Conservation (phyloP, 2,888 invertebrate genomes). For the Priocnemis perturbator region DNA sequence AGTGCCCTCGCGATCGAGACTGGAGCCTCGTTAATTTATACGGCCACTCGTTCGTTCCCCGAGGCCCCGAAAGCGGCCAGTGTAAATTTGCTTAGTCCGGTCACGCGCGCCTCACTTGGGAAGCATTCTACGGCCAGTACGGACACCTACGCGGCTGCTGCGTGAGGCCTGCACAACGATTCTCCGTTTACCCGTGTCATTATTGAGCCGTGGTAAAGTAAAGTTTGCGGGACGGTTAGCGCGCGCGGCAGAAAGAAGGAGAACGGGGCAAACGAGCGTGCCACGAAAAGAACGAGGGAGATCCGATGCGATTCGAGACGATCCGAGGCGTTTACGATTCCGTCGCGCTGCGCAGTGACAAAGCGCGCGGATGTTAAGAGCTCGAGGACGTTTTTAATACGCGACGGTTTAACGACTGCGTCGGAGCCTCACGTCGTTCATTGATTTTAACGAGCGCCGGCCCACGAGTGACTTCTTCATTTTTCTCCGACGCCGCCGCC, state of each 20-base stretch:
- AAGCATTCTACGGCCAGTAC: constrained; percentile 41
- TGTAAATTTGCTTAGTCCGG: constrained; percentile 62
- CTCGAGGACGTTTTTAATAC: too few relatives aligned
- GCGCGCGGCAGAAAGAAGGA: constrained; percentile 32
- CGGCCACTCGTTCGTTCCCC: constrained; percentile 42
- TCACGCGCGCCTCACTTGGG: constrained; percentile 60
- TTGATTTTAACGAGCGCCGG: too few relatives aligned
- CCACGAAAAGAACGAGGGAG: constrained; percentile 22
- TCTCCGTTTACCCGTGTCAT: constrained; percentile 63
- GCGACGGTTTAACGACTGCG: too few relatives aligned
- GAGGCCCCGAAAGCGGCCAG: constrained; percentile 49
- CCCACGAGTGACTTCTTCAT: too few relatives aligned
- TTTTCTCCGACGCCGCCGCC: too few relatives aligned
- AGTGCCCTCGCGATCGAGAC: neutral
- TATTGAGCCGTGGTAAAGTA: constrained; percentile 52
- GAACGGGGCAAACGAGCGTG: constrained; percentile 34
- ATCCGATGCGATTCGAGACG: neutral
- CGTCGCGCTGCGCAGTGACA: too few relatives aligned
- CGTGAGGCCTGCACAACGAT: constrained; percentile 41
- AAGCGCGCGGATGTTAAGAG: too few relatives aligned
- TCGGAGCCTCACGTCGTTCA: too few relatives aligned
- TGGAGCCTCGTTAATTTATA: constrained; percentile 58
- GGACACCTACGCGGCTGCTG: constrained; percentile 8
- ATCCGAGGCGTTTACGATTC: too few relatives aligned
- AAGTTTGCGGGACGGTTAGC: constrained; percentile 59